Evolutionary conservation across 2,797 vertebrate species (phyloP), one percentile per base, ranked within the genome.

Genomic region (Luscinia megarhynchos): DNA sequence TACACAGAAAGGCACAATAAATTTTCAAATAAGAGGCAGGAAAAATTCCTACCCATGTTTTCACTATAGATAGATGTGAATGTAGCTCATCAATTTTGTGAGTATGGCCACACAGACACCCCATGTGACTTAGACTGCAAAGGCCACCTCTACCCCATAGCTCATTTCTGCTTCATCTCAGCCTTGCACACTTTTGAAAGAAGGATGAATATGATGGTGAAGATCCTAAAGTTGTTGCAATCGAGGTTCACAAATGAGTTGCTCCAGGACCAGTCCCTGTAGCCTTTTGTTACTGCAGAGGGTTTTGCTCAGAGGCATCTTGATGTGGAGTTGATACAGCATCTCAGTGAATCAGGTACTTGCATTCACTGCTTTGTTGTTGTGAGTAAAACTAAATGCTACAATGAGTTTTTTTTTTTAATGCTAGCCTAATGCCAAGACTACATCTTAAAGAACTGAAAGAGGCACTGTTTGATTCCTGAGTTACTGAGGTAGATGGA

Each of bases 31-130:
- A 45, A 59, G 14, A 69, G 8, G 41, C 45, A 55, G 15, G 79
- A 80, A 64, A 75, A 67, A 6, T 4, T 70, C 45, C 70, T 36
- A 38, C 15, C 8, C 43, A 57, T 9, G 30, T 66, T 87, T 12
- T 80, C 29, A 54, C 70, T 54, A 58, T 13, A 55, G n/a, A 18
- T 12, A 38, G 15, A 14, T 32, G 22, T 67, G 27, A 38, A 34
- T 17, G 20, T 45, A 50, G 21, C 21, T 63, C 30, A 61, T 29
- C 4, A 11, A 2, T 66, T 72, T 68, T 73, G 54, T 78, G 24
- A 59, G 15, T 46, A 27, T 9, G 85, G 41, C 17, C 53, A 36
- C 23, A 66, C 23, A 66, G 54, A 24, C 0, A 0, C 6, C 55
- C 6, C 13, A 14, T 0, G 1, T 6, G 19, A 38, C 26, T 61